Percentiles rank a stretch among this genome's conserved stretches.
phyloP scores from a whole-genome alignment of 1,140 invertebrate genomes.

The Achatina immaculata region DNA sequence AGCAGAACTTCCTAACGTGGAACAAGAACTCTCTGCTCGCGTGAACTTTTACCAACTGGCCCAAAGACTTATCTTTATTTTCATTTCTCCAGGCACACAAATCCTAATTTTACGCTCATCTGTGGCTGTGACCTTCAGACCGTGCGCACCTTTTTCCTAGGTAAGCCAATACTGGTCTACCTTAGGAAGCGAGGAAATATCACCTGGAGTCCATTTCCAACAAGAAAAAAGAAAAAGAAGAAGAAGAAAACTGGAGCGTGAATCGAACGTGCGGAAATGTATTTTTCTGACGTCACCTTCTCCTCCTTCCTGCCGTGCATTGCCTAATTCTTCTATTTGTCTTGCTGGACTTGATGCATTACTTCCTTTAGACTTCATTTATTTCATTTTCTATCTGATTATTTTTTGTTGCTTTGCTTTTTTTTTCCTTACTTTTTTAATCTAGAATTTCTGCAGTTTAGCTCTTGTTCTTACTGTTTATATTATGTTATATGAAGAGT shows the following conservation, averaged over 20 bases:
- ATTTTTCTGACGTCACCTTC: not conserved
- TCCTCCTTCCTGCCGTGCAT: not conserved
- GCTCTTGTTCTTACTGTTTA: no score
- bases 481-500: no score
- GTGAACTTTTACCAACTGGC: not conserved
- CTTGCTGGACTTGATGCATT: not conserved
- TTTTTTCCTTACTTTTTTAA: not conserved
- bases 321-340: not conserved
- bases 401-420: not conserved
- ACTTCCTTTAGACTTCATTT: not conserved
- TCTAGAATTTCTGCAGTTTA: no score
- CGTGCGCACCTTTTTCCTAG: not conserved
- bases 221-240: no score
- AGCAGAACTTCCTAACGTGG: no score
- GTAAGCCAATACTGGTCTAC: not conserved
- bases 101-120: not conserved
- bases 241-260: not conserved
- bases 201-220: not conserved
- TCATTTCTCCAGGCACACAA: not conserved
- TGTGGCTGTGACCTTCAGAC: not conserved
- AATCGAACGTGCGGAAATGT: not conserved
- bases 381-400: not conserved
- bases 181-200: not conserved
- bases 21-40: no score
- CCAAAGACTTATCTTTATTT: not conserved